Evolutionary conservation across 2,888 invertebrate genomes (phyloP).

Genomic region (Ischnus inquisitorius): DNA sequence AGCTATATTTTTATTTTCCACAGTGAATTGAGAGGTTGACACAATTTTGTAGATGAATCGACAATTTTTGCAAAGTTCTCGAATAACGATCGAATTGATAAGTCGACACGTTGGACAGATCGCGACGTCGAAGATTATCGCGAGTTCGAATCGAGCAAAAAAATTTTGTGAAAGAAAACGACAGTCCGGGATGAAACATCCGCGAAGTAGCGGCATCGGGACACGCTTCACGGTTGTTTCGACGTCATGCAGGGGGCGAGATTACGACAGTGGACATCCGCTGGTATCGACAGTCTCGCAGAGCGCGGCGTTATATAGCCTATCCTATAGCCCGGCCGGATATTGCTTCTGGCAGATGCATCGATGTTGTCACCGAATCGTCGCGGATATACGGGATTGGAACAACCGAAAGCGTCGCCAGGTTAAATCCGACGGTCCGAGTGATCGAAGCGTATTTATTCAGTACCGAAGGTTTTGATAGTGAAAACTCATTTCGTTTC

Average conservation of each 20-base stretch:
- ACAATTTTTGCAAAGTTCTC: not conserved
- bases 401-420: not conserved
- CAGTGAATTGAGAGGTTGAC: not conserved
- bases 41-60: not conserved
- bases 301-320: not conserved
- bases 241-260: constrained; percentile 26
- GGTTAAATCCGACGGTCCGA: not conserved
- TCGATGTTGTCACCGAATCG: constrained; percentile 40
- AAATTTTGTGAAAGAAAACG: not conserved
- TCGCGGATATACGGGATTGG: constrained; percentile 20
- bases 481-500: not conserved
- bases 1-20: not conserved
- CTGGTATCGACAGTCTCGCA: constrained; percentile 12
- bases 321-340: constrained; percentile 32
- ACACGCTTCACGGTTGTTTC: constrained; percentile 25
- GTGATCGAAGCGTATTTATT: too few species aligned
- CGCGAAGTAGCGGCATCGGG: not conserved
- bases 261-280: constrained; percentile 49
- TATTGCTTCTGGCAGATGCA: constrained; percentile 59
- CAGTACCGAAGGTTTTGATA: too few species aligned
- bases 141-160: not conserved
- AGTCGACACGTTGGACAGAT: not conserved
- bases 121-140: not conserved
- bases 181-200: constrained; percentile 27
- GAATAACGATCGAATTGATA: not conserved